Evolutionary conservation across 2,888 invertebrate genomes (phyloP), one percentile per base, ranked within the genome.

Genomic region (Tetramorium bicarinatum): DNA sequence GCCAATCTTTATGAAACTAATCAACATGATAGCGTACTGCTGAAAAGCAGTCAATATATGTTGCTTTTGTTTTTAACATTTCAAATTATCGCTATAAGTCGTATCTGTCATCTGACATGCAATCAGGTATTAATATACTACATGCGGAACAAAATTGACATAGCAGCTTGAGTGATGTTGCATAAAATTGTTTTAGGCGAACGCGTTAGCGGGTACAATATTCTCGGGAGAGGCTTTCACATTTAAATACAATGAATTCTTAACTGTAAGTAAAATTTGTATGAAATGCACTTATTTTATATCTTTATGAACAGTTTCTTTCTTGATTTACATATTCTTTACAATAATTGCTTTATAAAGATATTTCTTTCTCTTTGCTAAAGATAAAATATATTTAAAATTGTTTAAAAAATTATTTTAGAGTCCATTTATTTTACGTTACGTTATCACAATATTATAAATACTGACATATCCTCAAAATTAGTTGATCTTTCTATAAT

Each of bases 121-220:
- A n/a, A 44, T 77, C 54, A 77, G 66, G 76, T 77, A 64, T 8
- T 41, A n/a, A 3, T 52, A 25, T 76, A 11, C 2, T 34, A 47
- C 15, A 7, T 49, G 13, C 9, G 15, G 6, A 44, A 8, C 15
- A 21, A 64, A 18, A 38, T 56, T 41, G 6, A 18, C 4, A 15
- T 38, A 41, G 25, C 25, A 7, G 41, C 1, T 44, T 21, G 41
- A 1, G 2, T 47, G 29, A 62, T 62, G 15, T 0, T 7, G 44
- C 29, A n/a, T 75, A 62, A 75, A 62, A 38, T 21, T 66, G 7
- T 77, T 77, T 0, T 49, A 77, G 76, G 76, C 76, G 9, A 77
- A 77, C 4, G 25, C 54, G 1, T 41, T 77, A 9, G 41, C 29
- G 0, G 9, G 2, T 13, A 77, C 13, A 2, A 11, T 77, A 41